These are phyloP conservation scores for Pangasius macronema DNA, from an alignment of 2,797 vertebrate species.

Conservation along the genomic window DNA sequence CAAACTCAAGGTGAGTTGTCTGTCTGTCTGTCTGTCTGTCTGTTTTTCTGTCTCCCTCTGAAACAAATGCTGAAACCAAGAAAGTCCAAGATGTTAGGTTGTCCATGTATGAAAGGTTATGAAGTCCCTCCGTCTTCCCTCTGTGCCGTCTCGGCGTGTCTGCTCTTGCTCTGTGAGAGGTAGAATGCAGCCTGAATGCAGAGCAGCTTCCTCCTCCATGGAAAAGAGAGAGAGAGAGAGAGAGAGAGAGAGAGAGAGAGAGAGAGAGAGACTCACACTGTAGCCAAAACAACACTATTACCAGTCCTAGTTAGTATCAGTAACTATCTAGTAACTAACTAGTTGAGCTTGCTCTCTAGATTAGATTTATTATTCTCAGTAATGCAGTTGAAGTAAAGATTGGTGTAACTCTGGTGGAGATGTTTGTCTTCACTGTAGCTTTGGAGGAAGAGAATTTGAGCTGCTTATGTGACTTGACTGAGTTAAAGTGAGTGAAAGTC, in stretches of 20 bases:
- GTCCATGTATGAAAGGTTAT: neutral
- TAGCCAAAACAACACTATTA: neutral
- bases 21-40: neutral
- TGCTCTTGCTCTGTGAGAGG: slow-evolving; percentile 60
- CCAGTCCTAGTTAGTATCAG: neutral
- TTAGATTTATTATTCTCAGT: neutral
- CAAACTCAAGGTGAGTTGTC: slow-evolving; percentile 75
- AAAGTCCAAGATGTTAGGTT: neutral
- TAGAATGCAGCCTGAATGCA: slow-evolving; percentile 52
- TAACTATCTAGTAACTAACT: neutral
- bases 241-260: neutral
- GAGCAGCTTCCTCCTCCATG: neutral
- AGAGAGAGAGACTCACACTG: neutral
- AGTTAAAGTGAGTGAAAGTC: too few relatives aligned
- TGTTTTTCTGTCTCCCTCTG: neutral
- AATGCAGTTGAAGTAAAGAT: neutral
- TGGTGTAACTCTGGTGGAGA: neutral
- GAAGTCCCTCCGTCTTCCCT: slow-evolving; percentile 29
- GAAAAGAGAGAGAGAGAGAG: neutral
- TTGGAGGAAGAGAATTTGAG: neutral
- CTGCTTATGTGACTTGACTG: neutral
- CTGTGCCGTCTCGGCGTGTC: slow-evolving; percentile 60
- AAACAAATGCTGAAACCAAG: neutral
- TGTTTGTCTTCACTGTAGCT: neutral
- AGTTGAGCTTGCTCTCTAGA: neutral